phyloP scores from a whole-genome alignment of 2,888 invertebrate genomes.

The Fragum fragum region DNA sequence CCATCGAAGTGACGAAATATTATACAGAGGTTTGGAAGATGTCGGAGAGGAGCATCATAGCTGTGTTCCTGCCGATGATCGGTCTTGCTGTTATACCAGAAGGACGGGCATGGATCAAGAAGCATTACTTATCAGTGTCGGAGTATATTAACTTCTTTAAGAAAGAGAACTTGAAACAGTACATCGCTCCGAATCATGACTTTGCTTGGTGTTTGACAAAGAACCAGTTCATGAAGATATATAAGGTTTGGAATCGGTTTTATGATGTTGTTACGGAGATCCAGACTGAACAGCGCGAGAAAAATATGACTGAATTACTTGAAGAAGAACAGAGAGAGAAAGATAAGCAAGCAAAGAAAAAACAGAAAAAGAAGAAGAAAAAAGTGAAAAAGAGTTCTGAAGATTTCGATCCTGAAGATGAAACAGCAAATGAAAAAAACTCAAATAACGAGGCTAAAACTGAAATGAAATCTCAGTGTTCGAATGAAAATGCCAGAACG shows the following conservation, averaged over 20 bases:
- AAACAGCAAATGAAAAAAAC: not conserved
- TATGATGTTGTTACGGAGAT: constrained; percentile 64
- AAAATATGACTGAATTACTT: constrained; percentile 72
- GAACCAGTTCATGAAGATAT: constrained; percentile 40
- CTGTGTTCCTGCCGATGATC: constrained; percentile 75
- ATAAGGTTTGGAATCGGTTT: constrained; percentile 68
- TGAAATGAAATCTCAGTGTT: not conserved
- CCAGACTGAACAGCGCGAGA: constrained; percentile 61
- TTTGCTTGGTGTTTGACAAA: constrained; percentile 46
- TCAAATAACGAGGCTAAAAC: not conserved
- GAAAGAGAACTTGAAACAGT: constrained; percentile 49
- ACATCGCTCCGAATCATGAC: constrained; percentile 35
- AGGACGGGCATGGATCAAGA: constrained; percentile 77
- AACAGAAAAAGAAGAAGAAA: constrained; percentile 74
- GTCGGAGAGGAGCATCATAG: constrained; percentile 45
- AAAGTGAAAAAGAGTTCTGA: constrained; percentile 44
- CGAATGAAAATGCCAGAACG: constrained; percentile 21
- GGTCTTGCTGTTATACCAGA: constrained; percentile 69
- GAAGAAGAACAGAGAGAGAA: constrained; percentile 75
- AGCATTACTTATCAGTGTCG: constrained; percentile 67
- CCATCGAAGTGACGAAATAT: constrained; percentile 68
- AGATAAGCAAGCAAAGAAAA: constrained; percentile 69
- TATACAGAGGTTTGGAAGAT: constrained; percentile 56
- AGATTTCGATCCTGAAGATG: not conserved
- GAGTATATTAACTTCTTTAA: constrained; percentile 59